Base-by-base conservation (phyloP, 2,888 invertebrate genomes). In the Conus canariensis region DNA sequence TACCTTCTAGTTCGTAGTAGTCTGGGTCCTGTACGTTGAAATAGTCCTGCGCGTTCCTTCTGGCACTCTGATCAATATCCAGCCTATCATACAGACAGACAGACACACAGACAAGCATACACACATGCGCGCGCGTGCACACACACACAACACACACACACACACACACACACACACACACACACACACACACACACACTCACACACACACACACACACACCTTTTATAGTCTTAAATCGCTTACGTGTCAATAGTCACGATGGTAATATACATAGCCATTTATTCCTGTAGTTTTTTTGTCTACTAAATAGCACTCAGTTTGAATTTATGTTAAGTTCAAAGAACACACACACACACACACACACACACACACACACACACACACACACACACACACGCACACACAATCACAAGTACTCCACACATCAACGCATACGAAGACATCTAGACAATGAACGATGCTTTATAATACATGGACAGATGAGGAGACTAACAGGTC, bases 1-100 rank as follows among this genome's bases (percentile, higher is more conserved):
- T 90, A 93, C 94, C 95, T 94, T 95, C 95, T 90, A 95, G 95
- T 90, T 95, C 95, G 90, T 95, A 95, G 87, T 94, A 95, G 91
- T 95, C 95, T 0, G 95, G 95, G 88, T 95, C 45, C 88, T 94
- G 94, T 0, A 95, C 94, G 67, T 95, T 94, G 90, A 45, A 95
- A 95, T 95, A 95, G 87, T 95, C 95, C 91, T 95, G 95, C 0
- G 95, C 95, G 87, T 95, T 95, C 85, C 94, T 92, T 58, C 95
- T 87, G 9, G 95, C 95, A 82, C 95, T 94, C 91, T 95, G 95
- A 91, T 95, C 95, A 80, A 94, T 94, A 91, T 95, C 95, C 91
- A 95, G 93, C 90, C 95, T 95, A 91, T 16, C 86, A 45, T 56
- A 80, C 80, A 80, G 14, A 80, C 80, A 80, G 8, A 30, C 56